Evolutionary conservation across 1,140 invertebrate genomes (phyloP), one percentile per base, ranked within the genome.

Genomic region (Leptonema lineaticorne): DNA sequence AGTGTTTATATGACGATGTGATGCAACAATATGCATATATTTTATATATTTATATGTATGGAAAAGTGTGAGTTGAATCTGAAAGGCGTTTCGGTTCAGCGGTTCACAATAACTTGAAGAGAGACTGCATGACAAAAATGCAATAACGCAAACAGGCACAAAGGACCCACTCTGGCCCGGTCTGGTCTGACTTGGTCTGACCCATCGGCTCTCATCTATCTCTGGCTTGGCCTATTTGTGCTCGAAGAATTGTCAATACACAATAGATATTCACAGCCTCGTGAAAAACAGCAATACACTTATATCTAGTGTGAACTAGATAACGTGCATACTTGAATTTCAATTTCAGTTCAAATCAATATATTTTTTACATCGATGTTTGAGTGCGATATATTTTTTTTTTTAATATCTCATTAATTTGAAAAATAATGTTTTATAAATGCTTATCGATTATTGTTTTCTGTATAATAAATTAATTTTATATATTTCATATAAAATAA

Each of bases 71-170:
- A n/a, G n/a, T n/a, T n/a, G 14, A 53, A 53, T 53, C 20, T 53
- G 50, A 53, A 53, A 53, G 27, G 50, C 22, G 27, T 50, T 29
- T 57, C 30, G 18, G 16, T 53, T 11, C 62, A 50, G 2, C 16
- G 29, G 18, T 28, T 16, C 59, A 62, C 59, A 62, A 62, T 62
- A 45, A 30, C 63, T 20, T 56, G 41, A 18, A 27, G n/a, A 41
- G 63, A 48, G 41, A 28, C 22, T 57, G 63, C 26, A 66, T 53
- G 63, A 67, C 65, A 58, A 58, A 67, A 67, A 67, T 67, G 65
- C 65, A 67, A 67, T 67, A 67, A 67, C 56, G 57, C 56, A 67
- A 67, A 67, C 65, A 67, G 37, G 29, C 65, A 67, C 56, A 67
- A 58, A 67, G 37, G 65, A 45, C 53, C 30, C 50, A 22, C n/a